Conservation (phyloP, 2,888 invertebrate genomes). For the Lordiphosa fenestrarum region DNA sequence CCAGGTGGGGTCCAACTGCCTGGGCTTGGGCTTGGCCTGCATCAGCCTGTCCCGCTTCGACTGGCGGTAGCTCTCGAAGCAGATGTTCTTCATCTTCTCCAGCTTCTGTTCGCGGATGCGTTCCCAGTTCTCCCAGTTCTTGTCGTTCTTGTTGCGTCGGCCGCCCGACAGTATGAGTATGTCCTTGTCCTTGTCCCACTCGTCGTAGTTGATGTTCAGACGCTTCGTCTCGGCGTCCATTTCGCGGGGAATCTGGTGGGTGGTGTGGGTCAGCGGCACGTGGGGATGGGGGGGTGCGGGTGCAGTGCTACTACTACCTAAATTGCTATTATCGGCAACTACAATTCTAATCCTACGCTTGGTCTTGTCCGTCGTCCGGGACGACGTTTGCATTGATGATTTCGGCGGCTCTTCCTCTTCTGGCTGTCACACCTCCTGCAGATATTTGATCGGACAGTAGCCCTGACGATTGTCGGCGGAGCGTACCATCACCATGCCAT, state of each 20-base stretch:
- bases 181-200: conserved; percentile 58
- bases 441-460: conserved; percentile 95
- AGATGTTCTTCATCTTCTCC: conserved; percentile 80
- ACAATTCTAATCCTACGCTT: conserved; percentile 80
- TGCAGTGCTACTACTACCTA: conserved; percentile 50
- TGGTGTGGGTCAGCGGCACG: conserved; percentile 10
- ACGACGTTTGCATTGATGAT: conserved; percentile 74
- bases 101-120: conserved; percentile 80
- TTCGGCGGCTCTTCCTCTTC: conserved; percentile 81
- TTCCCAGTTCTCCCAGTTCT: conserved; percentile 81
- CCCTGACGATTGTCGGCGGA: conserved; percentile 96
- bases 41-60: conserved; percentile 78
- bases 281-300: conserved; percentile 17
- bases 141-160: conserved; percentile 77
- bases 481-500: conserved; percentile 96
- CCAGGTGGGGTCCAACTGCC: conserved; percentile 79
- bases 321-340: conserved; percentile 76
- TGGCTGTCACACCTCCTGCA: conserved; percentile 95
- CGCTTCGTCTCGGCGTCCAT: conserved; percentile 59
- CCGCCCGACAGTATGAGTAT: conserved; percentile 63
- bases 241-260: conserved; percentile 32
- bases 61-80: conserved; percentile 80
- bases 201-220: conserved; percentile 64
- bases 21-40: conserved; percentile 77
- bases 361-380: conserved; percentile 77